phyloP scores from a whole-genome alignment of 2,888 invertebrate genomes.

The Drosophila peninsularis region DNA sequence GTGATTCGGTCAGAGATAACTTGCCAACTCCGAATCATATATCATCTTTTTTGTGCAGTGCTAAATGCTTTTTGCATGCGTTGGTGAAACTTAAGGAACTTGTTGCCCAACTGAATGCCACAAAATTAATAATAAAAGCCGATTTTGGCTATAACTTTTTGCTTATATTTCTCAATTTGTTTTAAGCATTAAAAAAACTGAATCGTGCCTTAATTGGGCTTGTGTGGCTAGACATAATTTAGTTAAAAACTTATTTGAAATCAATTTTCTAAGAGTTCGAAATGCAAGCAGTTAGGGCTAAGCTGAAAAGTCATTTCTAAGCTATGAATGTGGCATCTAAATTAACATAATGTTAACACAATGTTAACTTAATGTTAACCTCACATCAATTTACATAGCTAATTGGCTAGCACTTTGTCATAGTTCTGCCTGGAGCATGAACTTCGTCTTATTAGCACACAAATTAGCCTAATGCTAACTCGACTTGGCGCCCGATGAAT shows the following conservation, averaged over 20 bases:
- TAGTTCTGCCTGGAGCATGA: neutral
- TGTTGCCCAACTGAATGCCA: slow-evolving; percentile 11
- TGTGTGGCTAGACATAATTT: neutral
- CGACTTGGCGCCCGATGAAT: neutral
- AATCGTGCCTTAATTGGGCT: neutral
- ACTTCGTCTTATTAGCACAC: neutral
- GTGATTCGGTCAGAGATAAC: slow-evolving; percentile 21
- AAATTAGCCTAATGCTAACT: slow-evolving; percentile 9
- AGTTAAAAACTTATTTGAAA: neutral
- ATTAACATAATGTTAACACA: slow-evolving; percentile 9
- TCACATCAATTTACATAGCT: neutral
- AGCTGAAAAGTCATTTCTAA: neutral
- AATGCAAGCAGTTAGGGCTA: neutral
- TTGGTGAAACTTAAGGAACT: slow-evolving; percentile 11
- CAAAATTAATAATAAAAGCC: slow-evolving; percentile 5
- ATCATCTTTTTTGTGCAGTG: slow-evolving; percentile 38
- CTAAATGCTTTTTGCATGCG: slow-evolving; percentile 2
- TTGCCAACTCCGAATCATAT: slow-evolving; percentile 21
- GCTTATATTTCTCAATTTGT: neutral
- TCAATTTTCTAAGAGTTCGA: too few species aligned
- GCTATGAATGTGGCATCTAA: too few species aligned
- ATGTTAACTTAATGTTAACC: slow-evolving; percentile 6
- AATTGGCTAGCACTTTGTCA: neutral
- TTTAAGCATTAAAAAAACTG: neutral
- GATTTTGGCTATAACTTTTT: neutral